Evolutionary conservation across 53 echinoderm and acorn worm species (phyloP).

Genomic region (Holothuria scabra): DNA sequence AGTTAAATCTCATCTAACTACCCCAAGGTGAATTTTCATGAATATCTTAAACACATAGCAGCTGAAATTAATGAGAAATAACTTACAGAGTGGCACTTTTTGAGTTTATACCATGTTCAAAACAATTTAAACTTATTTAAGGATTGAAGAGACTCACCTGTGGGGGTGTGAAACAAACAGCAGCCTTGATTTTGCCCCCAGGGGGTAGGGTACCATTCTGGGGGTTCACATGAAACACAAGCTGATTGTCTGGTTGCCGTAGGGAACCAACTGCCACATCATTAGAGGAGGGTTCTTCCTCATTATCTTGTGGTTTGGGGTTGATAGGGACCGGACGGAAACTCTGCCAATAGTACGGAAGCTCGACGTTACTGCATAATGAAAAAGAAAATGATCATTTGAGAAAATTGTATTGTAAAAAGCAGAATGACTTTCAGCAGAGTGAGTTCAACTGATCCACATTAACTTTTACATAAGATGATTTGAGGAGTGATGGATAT

Average conservation of each 20-base stretch:
- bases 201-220: slow-evolving; percentile 78
- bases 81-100: too few relatives aligned
- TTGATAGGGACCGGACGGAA: slow-evolving; percentile 71
- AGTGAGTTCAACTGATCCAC: too few relatives aligned
- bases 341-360: slow-evolving; percentile 85
- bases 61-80: too few relatives aligned
- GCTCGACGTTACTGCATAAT: slow-evolving; percentile 74
- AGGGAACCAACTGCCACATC: not conserved
- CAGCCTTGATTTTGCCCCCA: slow-evolving; percentile 61
- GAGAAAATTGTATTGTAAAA: not conserved
- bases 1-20: too few relatives aligned
- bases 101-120: too few relatives aligned
- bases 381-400: not conserved
- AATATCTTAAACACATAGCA: too few relatives aligned
- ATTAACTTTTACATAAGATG: too few relatives aligned
- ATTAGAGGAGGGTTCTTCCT: not conserved
- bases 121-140: too few relatives aligned
- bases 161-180: slow-evolving; percentile 79
- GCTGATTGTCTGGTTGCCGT: slow-evolving; percentile 41
- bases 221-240: slow-evolving; percentile 79
- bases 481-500: too few relatives aligned
- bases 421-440: not conserved
- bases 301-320: slow-evolving; percentile 27
- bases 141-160: slow-evolving; percentile 63
- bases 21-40: too few relatives aligned